These are phyloP conservation scores for Metaphire vulgaris DNA, from an alignment of 1,140 invertebrate genomes.

Conservation along the genomic window DNA sequence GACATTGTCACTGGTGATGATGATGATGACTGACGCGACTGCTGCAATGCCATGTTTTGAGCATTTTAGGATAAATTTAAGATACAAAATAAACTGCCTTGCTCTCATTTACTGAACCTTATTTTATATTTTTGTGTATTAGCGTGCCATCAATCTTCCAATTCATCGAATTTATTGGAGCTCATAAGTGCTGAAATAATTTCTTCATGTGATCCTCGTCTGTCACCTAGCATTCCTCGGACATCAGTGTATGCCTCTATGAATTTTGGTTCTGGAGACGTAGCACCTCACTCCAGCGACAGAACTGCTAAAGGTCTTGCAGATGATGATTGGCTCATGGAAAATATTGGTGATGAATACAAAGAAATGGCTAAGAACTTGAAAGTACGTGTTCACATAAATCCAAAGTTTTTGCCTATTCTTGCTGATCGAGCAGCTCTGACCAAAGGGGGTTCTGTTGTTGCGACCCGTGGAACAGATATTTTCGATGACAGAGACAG, in stretches of 20 bases:
- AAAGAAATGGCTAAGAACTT: constrained; percentile 3
- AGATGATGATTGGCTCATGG: constrained; percentile 5
- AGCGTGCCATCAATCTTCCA: background rate
- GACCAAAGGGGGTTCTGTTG: background rate
- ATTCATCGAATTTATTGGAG: background rate
- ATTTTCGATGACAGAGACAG: no score
- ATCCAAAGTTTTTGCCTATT: constrained; percentile 15
- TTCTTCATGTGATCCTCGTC: background rate
- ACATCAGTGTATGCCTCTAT: background rate
- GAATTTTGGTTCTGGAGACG: background rate
- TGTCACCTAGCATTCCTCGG: background rate
- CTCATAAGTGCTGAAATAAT: background rate
- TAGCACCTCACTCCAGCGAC: background rate
- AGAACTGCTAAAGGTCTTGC: background rate
- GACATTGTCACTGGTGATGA: no score
- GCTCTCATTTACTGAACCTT: no score
- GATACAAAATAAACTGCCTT: no score
- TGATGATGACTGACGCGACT: no score
- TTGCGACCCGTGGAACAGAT: no score
- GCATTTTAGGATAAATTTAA: no score
- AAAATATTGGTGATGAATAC: background rate
- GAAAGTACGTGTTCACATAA: constrained; percentile 8
- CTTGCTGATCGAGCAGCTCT: background rate
- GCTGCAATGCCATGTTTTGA: no score
- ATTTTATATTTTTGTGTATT: no score